Evolutionary conservation across 2,113 vertebrate species (phyloP).

Genomic region (Synchiropus splendidus): DNA sequence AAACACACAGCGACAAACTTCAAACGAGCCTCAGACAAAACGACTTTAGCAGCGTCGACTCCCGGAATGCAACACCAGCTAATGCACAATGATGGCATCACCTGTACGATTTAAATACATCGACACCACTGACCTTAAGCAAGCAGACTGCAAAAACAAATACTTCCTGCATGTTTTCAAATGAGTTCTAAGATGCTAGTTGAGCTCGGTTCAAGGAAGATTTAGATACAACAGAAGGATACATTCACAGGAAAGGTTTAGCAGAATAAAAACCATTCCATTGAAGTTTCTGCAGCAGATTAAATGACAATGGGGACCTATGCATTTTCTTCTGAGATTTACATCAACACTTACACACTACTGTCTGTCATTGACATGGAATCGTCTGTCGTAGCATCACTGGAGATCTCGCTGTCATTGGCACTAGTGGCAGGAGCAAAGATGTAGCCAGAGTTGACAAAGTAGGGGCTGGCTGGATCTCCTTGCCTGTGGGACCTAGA

Average conservation of each 20-base stretch:
- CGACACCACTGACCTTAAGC: too few relatives aligned
- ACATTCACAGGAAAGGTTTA: slow-evolving; percentile 10
- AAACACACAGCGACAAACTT: slow-evolving; percentile 59
- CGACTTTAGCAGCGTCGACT: slow-evolving; percentile 60
- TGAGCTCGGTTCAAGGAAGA: slow-evolving; percentile 17
- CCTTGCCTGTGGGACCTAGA: slow-evolving; percentile 77
- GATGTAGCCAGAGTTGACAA: slow-evolving; percentile 82
- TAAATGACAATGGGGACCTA: slow-evolving; percentile 1
- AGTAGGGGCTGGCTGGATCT: slow-evolving; percentile 78
- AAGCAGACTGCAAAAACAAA: too few relatives aligned
- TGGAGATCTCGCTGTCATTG: slow-evolving; percentile 92
- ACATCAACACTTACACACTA: slow-evolving; percentile 79
- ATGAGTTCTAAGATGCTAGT: slow-evolving; percentile 40
- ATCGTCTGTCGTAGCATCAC: slow-evolving; percentile 88
- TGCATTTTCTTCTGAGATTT: too few relatives aligned
- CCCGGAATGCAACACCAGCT: slow-evolving; percentile 40
- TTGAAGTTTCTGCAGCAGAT: slow-evolving; percentile 6
- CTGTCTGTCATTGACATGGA: slow-evolving; percentile 96
- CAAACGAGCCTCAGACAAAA: slow-evolving; percentile 59
- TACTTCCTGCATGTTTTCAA: too few relatives aligned
- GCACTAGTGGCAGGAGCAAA: slow-evolving; percentile 89
- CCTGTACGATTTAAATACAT: slow-evolving; percentile 58
- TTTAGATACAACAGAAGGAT: slow-evolving; percentile 23
- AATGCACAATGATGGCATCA: slow-evolving; percentile 56
- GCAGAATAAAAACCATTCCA: slow-evolving; percentile 16